Evolutionary conservation across 1,140 invertebrate genomes (phyloP).

Genomic region (Phymastichus coffea): DNA sequence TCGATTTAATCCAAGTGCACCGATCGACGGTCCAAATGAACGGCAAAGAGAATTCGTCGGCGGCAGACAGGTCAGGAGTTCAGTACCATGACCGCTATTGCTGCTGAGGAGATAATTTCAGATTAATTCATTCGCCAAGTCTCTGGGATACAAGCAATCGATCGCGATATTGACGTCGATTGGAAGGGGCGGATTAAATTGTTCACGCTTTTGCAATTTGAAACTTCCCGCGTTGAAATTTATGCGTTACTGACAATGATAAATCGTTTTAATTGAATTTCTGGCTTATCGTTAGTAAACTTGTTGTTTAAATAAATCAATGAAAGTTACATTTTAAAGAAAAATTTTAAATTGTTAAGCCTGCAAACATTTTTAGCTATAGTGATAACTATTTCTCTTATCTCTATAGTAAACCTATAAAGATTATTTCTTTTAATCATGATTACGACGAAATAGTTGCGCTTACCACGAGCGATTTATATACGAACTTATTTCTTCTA

Average conservation of each 20-base stretch:
- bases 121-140: constrained; percentile 35
- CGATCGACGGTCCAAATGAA: constrained; percentile 35
- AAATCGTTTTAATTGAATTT: too few species aligned
- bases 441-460: too few species aligned
- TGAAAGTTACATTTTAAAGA: too few species aligned
- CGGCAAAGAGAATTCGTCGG: constrained; percentile 38
- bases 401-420: not conserved
- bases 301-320: too few species aligned
- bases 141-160: not conserved
- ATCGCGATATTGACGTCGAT: not conserved
- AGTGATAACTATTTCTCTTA: too few species aligned
- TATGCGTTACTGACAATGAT: too few species aligned
- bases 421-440: not conserved
- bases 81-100: constrained; percentile 8
- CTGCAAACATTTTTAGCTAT: too few species aligned
- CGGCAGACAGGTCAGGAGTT: constrained; percentile 41
- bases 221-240: constrained; percentile 6
- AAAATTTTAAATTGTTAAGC: too few species aligned
- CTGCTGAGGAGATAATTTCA: constrained; percentile 34
- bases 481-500: too few species aligned
- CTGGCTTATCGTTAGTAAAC: too few species aligned
- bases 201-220: not conserved
- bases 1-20: constrained; percentile 31
- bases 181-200: constrained; percentile 25
- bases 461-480: too few species aligned